phyloP scores from a whole-genome alignment of 1,140 invertebrate species.

The Lordiphosa clarofinis region DNA sequence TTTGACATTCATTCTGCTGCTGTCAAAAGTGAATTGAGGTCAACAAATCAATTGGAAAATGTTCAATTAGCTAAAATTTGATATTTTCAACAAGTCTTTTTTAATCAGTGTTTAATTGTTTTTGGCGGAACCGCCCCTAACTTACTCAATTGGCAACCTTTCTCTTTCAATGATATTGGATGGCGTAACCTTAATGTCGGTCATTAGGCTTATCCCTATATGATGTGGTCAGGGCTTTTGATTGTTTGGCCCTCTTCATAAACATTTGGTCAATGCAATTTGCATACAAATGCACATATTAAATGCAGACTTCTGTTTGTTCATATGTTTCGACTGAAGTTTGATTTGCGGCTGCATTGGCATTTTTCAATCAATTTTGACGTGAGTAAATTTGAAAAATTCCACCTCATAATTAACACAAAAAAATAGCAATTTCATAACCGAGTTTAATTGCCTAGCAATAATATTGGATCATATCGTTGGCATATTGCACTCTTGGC shows the following conservation, averaged over 20 bases:
- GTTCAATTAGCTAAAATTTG: conserved; percentile 23
- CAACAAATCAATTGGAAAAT: conserved; percentile 36
- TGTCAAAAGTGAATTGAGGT: conserved; percentile 26
- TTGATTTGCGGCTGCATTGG: conserved; percentile 5
- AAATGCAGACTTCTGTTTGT: conserved; percentile 27
- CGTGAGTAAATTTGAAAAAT: conserved; percentile 3
- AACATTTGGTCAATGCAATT: conserved; percentile 32
- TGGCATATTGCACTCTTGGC: conserved; percentile 38
- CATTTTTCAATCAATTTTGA: neutral
- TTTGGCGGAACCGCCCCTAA: conserved; percentile 39
- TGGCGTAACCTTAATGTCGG: conserved; percentile 36
- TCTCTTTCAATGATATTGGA: conserved; percentile 29
- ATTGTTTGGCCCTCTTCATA: conserved; percentile 23
- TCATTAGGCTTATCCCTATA: conserved; percentile 48
- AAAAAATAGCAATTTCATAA: too few relatives aligned
- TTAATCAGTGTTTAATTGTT: conserved; percentile 33
- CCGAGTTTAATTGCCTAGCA: too few relatives aligned
- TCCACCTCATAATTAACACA: too few relatives aligned
- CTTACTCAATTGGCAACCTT: conserved; percentile 32
- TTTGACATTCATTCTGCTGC: too few relatives aligned
- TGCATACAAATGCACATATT: conserved; percentile 71
- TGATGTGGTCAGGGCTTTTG: conserved; percentile 7
- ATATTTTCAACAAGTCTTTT: conserved; percentile 41
- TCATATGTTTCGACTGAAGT: conserved; percentile 20
- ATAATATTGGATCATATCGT: too few relatives aligned